Evolutionary conservation across 2,888 invertebrate genomes (phyloP), one percentile per base, ranked within the genome.

Genomic region (Drepana falcataria): DNA sequence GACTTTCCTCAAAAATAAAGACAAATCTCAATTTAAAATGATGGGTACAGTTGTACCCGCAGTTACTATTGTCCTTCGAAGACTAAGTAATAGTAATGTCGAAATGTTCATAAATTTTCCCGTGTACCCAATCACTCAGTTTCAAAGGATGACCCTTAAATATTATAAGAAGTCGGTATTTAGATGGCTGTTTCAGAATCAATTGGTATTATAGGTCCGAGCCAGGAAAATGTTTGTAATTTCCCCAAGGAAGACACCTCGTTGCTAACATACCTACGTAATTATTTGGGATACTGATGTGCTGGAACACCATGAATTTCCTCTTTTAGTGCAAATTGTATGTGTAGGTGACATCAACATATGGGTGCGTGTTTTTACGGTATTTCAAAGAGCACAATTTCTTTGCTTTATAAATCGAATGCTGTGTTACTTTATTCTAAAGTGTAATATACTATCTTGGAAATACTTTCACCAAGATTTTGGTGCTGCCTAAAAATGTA

Each of bases 201-300:
- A 56, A 56, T 56, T 53, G 53, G 51, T 37, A 48, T 51, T 41
- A 40, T 40, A 41, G 48, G 52, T 54, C 54, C 57, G 53, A 52
- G 49, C 40, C 35, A 52, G 58, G 57, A 57, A 64, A 62, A 62
- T 64, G 61, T 66, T 66, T 64, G 64, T 81, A 73, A 84, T 84
- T 84, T 84, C 85, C 84, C 84, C 52, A 34, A 68, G 75, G 83
- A 65, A 55, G 6, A 40, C 48, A 37, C 63, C 63, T 69, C 61
- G 69, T 58, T 62, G 61, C 68, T 63, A 58, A 60, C 63, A 66
- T 63, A 21, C 21, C 21, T 21, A 70, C 65, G 64, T 73, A 78
- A 81, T 84, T 81, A 84, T 83, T 83, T 75, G 75, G 68, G 71
- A 65, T 77, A 77, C 79, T 77, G 62, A 52, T 51, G 49, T 51